These are phyloP conservation scores for Varanus salvator DNA, from an alignment of 2,113 vertebrate genomes.

Conservation along the genomic window DNA sequence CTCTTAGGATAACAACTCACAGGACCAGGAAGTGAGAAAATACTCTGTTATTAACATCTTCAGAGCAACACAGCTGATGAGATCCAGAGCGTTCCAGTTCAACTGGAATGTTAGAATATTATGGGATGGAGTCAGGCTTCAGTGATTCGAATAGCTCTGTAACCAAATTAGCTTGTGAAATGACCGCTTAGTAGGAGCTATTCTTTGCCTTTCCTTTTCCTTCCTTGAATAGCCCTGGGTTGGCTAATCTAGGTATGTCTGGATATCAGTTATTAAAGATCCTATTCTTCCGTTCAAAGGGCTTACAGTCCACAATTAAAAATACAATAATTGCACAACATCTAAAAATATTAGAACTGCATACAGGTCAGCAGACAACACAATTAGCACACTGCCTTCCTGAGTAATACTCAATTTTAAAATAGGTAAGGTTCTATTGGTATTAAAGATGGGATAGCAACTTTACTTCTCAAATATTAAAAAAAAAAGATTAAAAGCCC, in stretches of 20 bases:
- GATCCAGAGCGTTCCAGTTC: neutral
- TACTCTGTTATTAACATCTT: neutral
- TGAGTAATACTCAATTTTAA: no score
- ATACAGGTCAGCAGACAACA: no score
- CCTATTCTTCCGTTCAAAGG: neutral
- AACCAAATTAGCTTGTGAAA: neutral
- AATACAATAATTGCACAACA: no score
- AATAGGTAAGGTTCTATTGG: no score
- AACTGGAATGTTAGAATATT: neutral
- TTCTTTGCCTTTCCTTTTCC: neutral
- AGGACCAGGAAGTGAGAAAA: neutral
- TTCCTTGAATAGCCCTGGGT: no score
- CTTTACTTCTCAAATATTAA: no score
- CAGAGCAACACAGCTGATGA: neutral
- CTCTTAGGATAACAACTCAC: constrained; percentile 4
- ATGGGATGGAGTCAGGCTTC: neutral
- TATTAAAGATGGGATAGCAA: no score
- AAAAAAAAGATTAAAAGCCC: no score
- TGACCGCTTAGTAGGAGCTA: neutral
- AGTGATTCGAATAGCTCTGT: neutral
- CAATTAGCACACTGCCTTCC: no score
- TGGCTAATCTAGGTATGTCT: no score
- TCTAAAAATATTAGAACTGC: no score
- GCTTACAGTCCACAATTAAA: neutral
- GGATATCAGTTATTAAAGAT: neutral